Conservation (phyloP, 1,140 invertebrate species). For the Habropoda laboriosa region DNA sequence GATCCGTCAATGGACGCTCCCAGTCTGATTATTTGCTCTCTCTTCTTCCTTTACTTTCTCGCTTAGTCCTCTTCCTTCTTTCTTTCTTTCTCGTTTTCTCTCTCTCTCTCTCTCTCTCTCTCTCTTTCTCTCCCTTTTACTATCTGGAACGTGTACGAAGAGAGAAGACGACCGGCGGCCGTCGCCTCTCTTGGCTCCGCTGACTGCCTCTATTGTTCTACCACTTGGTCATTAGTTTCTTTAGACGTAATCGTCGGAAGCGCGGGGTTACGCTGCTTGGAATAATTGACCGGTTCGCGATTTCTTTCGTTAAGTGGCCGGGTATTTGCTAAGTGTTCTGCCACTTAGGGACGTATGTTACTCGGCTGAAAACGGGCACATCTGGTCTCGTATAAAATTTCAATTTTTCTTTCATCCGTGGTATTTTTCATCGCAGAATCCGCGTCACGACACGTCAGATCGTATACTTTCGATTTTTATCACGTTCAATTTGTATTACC, state of each 20-base stretch:
- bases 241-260: background rate
- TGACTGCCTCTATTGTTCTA: conserved; percentile 3
- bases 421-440: too few relatives aligned
- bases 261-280: background rate
- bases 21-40: conserved; percentile 14
- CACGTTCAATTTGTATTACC: too few relatives aligned
- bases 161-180: background rate
- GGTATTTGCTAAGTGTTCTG: background rate
- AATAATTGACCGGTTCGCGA: background rate
- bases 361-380: too few relatives aligned
- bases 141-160: background rate
- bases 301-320: background rate
- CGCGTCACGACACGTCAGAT: too few relatives aligned
- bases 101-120: too few relatives aligned
- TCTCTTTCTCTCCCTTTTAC: background rate
- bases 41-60: background rate
- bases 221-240: conserved; percentile 10
- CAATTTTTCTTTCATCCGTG: too few relatives aligned
- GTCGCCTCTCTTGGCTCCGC: background rate
- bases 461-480: too few relatives aligned
- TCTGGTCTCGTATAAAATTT: too few relatives aligned
- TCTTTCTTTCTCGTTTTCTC: background rate
- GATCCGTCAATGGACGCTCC: conserved; percentile 32
- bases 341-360: background rate
- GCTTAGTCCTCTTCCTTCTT: background rate